Evolutionary conservation across 2,797 vertebrate species (phyloP).

Genomic region (Sebastes steindachneri): DNA sequence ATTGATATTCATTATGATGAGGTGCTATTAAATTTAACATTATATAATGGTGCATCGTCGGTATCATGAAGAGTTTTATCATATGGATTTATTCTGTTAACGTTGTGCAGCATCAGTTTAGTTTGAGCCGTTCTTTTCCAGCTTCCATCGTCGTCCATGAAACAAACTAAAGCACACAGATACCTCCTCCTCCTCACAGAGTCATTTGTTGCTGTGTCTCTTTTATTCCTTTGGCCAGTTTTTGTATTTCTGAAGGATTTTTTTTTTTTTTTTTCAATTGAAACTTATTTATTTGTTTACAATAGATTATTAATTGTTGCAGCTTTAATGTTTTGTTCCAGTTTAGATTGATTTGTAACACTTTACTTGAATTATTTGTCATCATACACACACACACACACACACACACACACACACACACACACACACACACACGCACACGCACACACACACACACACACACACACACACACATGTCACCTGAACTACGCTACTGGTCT

Average conservation of each 20-base stretch:
- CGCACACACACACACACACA: background rate
- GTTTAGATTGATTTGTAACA: slow-evolving; percentile 46
- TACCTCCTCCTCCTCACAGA: slow-evolving; percentile 70
- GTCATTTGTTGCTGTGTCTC: slow-evolving; percentile 57
- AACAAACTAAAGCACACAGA: slow-evolving; percentile 66
- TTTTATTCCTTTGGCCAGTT: slow-evolving; percentile 65
- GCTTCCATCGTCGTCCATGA: slow-evolving; percentile 9
- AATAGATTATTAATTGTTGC: slow-evolving; percentile 62
- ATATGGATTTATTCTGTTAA: slow-evolving; percentile 44
- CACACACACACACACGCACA: background rate
- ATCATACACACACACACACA: slow-evolving; percentile 17
- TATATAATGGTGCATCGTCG: slow-evolving; percentile 1
- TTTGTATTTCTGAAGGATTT: slow-evolving; percentile 75
- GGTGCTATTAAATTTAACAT: slow-evolving; percentile 41
- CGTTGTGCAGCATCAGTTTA: slow-evolving; percentile 28
- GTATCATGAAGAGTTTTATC: slow-evolving; percentile 35
- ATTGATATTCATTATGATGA: background rate
- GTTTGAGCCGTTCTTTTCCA: slow-evolving; percentile 4
- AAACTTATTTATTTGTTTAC: slow-evolving; percentile 82
- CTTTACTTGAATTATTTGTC: slow-evolving; percentile 64
- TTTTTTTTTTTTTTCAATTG: slow-evolving; percentile 42
- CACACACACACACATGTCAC: background rate
- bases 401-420: background rate
- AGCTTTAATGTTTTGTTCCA: slow-evolving; percentile 62
- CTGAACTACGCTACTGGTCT: background rate